These are phyloP conservation scores for Oenanthe oenanthe DNA, from an alignment of 2,113 vertebrate species.

Conservation along the genomic window DNA sequence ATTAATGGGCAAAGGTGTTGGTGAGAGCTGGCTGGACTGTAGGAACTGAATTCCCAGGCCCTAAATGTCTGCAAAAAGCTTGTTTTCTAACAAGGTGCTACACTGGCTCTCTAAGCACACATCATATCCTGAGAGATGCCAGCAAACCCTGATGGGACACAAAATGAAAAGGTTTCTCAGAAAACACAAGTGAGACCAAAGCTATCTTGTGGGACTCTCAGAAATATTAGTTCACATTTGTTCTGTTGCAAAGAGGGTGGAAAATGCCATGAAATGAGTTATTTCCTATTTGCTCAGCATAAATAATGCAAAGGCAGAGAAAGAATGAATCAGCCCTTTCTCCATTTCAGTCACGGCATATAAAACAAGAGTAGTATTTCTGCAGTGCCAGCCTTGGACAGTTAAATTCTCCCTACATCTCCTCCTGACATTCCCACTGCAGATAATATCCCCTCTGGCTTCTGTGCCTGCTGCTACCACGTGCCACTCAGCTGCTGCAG, in stretches of 20 bases:
- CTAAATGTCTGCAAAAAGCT: not conserved
- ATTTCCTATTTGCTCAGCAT: not conserved
- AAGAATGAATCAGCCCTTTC: not conserved
- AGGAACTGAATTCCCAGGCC: not conserved
- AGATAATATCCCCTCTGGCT: not conserved
- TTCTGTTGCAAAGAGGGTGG: not conserved
- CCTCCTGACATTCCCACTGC: not conserved
- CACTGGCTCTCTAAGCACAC: not conserved
- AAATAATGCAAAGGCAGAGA: not conserved
- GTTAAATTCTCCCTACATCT: not conserved
- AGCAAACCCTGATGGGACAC: not conserved
- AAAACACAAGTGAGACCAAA: not conserved
- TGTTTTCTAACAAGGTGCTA: not conserved
- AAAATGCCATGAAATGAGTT: not conserved
- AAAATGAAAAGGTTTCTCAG: not conserved
- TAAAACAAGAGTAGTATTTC: not conserved
- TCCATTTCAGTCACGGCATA: not conserved
- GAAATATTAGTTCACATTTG: not conserved
- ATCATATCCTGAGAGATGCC: not conserved
- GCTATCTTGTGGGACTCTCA: not conserved
- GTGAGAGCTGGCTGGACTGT: not conserved
- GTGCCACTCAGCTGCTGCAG: not conserved
- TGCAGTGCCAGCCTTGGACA: not conserved
- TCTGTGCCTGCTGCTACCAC: not conserved
- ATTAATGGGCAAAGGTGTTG: not conserved